Base-by-base conservation (phyloP, 1,140 invertebrate genomes). In the Saccostrea echinata region DNA sequence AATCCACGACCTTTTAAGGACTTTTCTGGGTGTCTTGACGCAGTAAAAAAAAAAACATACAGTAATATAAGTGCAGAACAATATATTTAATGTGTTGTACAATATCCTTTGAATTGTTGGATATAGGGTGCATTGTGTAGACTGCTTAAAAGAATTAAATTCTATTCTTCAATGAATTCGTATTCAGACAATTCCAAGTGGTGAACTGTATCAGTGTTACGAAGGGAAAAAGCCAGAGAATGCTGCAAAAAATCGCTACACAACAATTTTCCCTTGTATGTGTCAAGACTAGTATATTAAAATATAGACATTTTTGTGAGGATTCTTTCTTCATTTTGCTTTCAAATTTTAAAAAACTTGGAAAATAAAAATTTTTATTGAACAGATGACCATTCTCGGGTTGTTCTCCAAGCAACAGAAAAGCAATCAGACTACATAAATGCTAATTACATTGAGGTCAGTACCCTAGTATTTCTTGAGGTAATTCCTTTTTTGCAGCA, bases 371-470 rank as follows among this genome's bases (percentile, higher is more conserved):
- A 4, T 51, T 0, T 82, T 21, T n/a, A 6, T 43, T 82, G 8
- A 43, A 43, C 11, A 82, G 81, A 82, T 53, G 81, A 82, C 6
- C 35, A 82, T 51, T 52, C 81, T 51, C 81, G 81, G 0, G 81
- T 82, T 27, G 18, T 51, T 82, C 52, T 82, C 4, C 4, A 51
- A 43, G 2, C 35, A 51, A 8, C 35, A 18, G 16, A 4, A 51
- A 53, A 35, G 1, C 33, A 52, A 16, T 82, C 81, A 21, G 81
- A 18, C 81, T 82, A 82, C 43, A 82, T 82, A 0, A 82, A 82
- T n/a, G 81, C 81, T 11, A 82, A 82, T 33, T 51, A 82, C 35
- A 82, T 82, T 0, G 18, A 24, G 81, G 81, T 82, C 6, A 82
- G 81, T 52, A 43, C 0, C 4, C 1, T 4, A 80, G 13, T 9